Evolutionary conservation across 2,797 vertebrate genomes (phyloP), one percentile per base, ranked within the genome.

Genomic region (Diglossa cyanea): DNA sequence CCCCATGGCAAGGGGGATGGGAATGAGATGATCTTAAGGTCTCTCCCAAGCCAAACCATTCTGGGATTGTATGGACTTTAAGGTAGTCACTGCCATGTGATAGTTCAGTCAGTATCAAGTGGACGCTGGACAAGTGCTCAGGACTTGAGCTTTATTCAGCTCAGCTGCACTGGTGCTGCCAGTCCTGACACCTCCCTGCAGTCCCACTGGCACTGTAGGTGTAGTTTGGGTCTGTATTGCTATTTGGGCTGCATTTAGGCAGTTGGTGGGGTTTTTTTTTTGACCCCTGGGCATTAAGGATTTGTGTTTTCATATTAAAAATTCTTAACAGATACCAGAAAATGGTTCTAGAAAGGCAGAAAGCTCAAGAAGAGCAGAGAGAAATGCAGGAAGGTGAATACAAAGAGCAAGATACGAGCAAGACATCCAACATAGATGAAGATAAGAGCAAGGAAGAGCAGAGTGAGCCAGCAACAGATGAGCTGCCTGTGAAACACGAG

Each of bases 311-410:
- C 19, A 8, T 7, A 6, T 25, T 10, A 30, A 21, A 33, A 86
- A 74, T 71, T 86, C 53, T 21, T 75, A 20, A 61, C 80, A 98
- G 98, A 68, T 98, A 98, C 71, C 94, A 83, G 70, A 89, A 92
- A 78, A 97, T 98, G 96, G 26, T 92, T 7, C 77, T 97, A 12
- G 98, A 98, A 77, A 98, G 97, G 96, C 97, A 55, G 83, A 97
- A 62, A 84, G 98, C 94, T 37, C 96, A 98, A 31, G 98, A 98
- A 83, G 89, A 83, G 61, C 96, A 96, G 75, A 94, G 68, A 37
- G 97, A 98, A 94, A 85, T 81, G 20, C 91, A 73, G 76, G 95
- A 87, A 63, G 50, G 68, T 9, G 30, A 44, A 10, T 72, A 68
- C 23, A 50, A 44, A 53, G 96, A 96, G 33, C 66, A 67, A 9